Evolutionary conservation across 1,140 invertebrate genomes (phyloP).

Genomic region (Littorina saxatilis): DNA sequence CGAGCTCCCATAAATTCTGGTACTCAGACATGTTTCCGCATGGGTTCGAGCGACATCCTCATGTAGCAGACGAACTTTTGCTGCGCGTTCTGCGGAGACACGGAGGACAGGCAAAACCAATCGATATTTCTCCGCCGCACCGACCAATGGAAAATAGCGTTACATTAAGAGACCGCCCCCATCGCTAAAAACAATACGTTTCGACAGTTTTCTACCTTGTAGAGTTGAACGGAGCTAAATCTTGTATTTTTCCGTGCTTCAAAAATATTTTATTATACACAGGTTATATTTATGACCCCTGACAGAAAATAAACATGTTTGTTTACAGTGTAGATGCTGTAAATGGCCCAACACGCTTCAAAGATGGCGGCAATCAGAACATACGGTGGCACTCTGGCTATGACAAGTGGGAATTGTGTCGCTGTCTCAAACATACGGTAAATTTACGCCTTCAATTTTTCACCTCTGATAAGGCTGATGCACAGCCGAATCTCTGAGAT

Average conservation of each 20-base stretch:
- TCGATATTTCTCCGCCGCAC: background rate
- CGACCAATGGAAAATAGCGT: constrained; percentile 25
- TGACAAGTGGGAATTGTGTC: constrained; percentile 29
- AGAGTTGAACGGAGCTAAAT: too few relatives aligned
- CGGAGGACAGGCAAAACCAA: constrained; percentile 4
- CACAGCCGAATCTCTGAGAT: background rate
- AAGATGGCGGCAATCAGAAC: constrained; percentile 38
- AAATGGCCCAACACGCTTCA: constrained; percentile 18
- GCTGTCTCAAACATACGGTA: constrained; percentile 25
- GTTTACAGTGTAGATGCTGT: constrained; percentile 32
- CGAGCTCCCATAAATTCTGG: too few relatives aligned
- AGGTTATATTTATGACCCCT: too few relatives aligned
- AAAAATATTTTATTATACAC: too few relatives aligned
- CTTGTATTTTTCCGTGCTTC: too few relatives aligned
- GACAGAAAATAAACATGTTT: constrained; percentile 3
- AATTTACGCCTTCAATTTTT: background rate
- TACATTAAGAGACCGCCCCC: constrained; percentile 18
- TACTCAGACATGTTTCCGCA: too few relatives aligned
- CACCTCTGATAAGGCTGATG: too few relatives aligned
- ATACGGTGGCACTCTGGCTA: background rate
- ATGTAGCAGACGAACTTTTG: constrained; percentile 17
- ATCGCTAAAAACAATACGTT: constrained; percentile 22
- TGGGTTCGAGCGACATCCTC: background rate
- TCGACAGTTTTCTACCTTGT: background rate
- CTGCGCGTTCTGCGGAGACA: background rate